Conservation (phyloP, 2,888 invertebrate species). For the Drosophila lacicola region DNA sequence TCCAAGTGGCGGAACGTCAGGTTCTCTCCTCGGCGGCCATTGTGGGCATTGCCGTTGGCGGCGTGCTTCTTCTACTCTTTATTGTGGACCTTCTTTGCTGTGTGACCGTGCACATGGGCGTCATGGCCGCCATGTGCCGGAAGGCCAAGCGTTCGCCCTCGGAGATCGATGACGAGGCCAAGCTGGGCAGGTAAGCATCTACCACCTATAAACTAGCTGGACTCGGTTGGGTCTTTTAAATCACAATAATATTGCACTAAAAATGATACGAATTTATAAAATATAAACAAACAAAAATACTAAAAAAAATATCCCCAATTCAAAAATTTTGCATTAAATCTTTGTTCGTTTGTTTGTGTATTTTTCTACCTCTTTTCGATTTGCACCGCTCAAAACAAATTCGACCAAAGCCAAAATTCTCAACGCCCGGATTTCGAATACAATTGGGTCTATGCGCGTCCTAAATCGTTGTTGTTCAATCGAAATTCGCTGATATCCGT, state of each 20-base stretch:
- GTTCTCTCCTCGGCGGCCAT: conserved; percentile 88
- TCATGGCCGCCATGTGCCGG: conserved; percentile 89
- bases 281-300: not conserved
- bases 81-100: conserved; percentile 94
- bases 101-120: conserved; percentile 88
- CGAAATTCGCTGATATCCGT: conserved; percentile 80
- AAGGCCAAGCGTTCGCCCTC: conserved; percentile 84
- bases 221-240: not conserved
- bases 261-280: conserved; percentile 37
- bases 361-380: conserved; percentile 38
- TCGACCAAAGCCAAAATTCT: conserved; percentile 58
- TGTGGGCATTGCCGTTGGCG: conserved; percentile 93
- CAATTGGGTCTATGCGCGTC: conserved; percentile 83
- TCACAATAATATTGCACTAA: conserved; percentile 83
- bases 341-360: conserved; percentile 47
- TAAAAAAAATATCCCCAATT: not conserved
- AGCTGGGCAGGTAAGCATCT: conserved; percentile 92
- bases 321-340: conserved; percentile 23
- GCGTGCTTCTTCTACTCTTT: conserved; percentile 91
- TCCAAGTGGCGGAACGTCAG: conserved; percentile 83
- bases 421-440: conserved; percentile 79
- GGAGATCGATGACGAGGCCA: conserved; percentile 91
- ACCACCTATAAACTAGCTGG: not conserved
- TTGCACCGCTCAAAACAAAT: conserved; percentile 36
- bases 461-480: conserved; percentile 82